phyloP scores from a whole-genome alignment of 53 echinoderm and acorn worm species.

The Zoroaster sp. region DNA sequence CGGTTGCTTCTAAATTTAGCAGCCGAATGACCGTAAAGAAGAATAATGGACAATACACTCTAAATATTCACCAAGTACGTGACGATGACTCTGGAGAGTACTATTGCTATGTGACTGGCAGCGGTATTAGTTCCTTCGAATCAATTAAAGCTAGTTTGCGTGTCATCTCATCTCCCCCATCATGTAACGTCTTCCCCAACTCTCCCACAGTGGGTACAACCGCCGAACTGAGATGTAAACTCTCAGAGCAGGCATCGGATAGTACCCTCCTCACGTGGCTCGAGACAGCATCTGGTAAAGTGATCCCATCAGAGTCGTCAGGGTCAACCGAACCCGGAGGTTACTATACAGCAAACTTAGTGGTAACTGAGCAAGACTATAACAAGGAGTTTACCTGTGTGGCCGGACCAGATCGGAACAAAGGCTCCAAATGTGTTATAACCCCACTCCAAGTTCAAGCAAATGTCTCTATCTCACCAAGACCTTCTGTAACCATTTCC shows the following conservation, averaged over 20 bases:
- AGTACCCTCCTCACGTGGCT: slow-evolving; percentile 13
- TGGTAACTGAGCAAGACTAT: background rate
- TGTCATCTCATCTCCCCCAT: background rate
- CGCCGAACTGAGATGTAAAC: background rate
- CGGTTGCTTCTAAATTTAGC: background rate
- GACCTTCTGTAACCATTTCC: background rate
- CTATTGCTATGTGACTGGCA: background rate
- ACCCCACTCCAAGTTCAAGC: slow-evolving; percentile 1
- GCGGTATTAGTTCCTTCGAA: no score
- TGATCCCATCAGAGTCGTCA: background rate
- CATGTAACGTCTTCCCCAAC: background rate
- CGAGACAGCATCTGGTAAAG: background rate
- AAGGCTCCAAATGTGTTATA: background rate
- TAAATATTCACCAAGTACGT: background rate
- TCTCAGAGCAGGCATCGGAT: background rate
- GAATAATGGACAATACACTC: background rate
- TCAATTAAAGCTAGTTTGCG: background rate
- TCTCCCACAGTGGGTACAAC: background rate
- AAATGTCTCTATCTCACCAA: background rate
- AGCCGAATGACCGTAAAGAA: background rate
- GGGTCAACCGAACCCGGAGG: background rate
- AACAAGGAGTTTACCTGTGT: slow-evolving; percentile 17
- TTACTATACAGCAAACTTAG: background rate
- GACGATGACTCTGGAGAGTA: background rate
- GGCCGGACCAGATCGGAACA: background rate